Evolutionary conservation across 2,888 invertebrate genomes (phyloP), one percentile per base, ranked within the genome.

Genomic region (Idaea biselata): DNA sequence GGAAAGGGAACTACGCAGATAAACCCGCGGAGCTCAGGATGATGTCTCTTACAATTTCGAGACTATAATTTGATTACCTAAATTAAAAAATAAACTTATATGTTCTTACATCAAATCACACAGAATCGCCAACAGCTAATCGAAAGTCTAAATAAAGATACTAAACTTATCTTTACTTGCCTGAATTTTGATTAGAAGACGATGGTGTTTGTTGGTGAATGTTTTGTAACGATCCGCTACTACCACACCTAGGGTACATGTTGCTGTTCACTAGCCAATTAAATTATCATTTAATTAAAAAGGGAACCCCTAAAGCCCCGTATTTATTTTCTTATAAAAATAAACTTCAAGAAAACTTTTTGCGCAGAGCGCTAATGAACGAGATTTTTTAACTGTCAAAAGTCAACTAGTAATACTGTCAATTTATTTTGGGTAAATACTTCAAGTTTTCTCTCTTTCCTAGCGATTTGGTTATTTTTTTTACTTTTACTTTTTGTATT

Each of bases 161-260:
- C 63, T 16, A 71, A 73, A 16, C 16, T n/a, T 16, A 16, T 14
- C 16, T 56, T 81, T 86, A 95, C 96, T 96, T 80, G 96, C 96
- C 96, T 80, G 96, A 95, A 82, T 96, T 96, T 77, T 96, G 96
- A 69, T 96, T 96, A 1, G 96, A 96, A 18, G 96, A 96, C 44
- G 95, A 96, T 58, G 96, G 95, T 11, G 96, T 96, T 79, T 96
- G 95, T 65, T 96, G 95, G 64, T 96, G 95, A 31, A 96, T 91
- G 71, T 91, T 96, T 78, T 96, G 95, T 62, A 96, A 94, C 59
- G 96, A 96, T 60, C 96, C 96, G 69, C 95, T 95, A 80, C 96
- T 96, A 75, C 95, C 96, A 82, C 95, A 95, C 58, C 96, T 93
- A 32, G 96, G 94, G 83, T 95, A 96, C 77, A 94, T 93, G 11